Conservation (phyloP, 2,888 invertebrate genomes). For the Nasonovia ribisnigri region DNA sequence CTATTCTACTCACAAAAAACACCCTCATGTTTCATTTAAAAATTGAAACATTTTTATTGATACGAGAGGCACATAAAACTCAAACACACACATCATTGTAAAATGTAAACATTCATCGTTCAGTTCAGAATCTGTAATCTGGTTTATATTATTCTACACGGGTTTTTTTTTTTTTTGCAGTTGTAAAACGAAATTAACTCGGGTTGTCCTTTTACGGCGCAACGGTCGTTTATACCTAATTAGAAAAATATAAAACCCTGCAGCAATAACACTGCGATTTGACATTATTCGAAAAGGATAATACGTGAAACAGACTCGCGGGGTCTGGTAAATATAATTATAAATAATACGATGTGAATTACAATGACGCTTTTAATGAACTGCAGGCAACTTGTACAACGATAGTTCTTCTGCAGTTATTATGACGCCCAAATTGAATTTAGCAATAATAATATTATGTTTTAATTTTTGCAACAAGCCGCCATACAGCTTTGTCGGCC, state of each 20-base stretch:
- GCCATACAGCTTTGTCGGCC: too few species aligned
- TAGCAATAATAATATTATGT: not conserved
- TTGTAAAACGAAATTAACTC: not conserved
- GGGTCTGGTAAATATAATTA: not conserved
- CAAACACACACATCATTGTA: too few species aligned
- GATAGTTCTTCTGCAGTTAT: not conserved
- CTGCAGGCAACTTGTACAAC: not conserved
- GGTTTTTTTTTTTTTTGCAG: not conserved
- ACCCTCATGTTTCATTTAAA: not conserved
- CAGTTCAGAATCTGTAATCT: not conserved
- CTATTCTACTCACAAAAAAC: not conserved
- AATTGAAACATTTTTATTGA: not conserved
- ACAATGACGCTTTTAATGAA: not conserved
- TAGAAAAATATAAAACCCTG: not conserved
- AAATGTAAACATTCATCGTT: not conserved
- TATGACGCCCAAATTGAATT: not conserved
- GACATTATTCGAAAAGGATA: not conserved
- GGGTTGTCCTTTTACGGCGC: not conserved
- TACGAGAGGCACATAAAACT: not conserved
- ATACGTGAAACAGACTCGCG: not conserved
- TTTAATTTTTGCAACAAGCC: not conserved
- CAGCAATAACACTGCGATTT: not conserved
- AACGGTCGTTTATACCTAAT: not conserved
- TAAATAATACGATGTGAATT: not conserved
- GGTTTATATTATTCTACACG: not conserved